Base-by-base conservation (phyloP, 1,140 invertebrate genomes). In the Telenomus remus region DNA sequence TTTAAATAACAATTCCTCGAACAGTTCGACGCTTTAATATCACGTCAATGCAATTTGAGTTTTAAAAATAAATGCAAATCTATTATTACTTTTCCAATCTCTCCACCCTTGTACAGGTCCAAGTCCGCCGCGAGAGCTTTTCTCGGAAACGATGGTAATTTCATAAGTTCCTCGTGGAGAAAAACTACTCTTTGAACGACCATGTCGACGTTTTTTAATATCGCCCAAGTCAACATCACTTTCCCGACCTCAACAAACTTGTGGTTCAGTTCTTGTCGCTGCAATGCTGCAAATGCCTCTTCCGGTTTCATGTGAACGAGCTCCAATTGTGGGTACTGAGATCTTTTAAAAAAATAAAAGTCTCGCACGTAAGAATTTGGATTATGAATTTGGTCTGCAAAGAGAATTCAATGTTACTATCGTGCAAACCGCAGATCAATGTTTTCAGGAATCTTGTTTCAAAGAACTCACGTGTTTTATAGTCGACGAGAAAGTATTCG, bases 201-300 rank as follows among this genome's bases (percentile, higher is more conserved):
- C 94, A 96, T 96, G 77, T 96, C 94, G 15, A 96, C 94, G 81
- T 96, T 96, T 81, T 96, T 96, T 33, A 96, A 89, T 76, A 96
- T 96, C 0, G 95, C 95, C 95, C 95, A 96, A 0, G 94, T 96
- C 1, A 96, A 85, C 51, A 95, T 89, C 0, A 96, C 94, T 89
- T 99, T 99, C 12, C 98, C 98, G 63, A 97, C 96, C 89, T 99
- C 98, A 0, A 98, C 93, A 83, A 99, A 98, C 83, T 99, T 99
- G 77, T 97, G 93, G 44, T 94, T 91, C 39, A 99, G 90, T 79
- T 98, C 96, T 84, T 98, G 96, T 78, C 93, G 92, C 84, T 99
- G 97, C 10, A 99, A 85, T 8, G 96, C 96, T 80, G 95, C 92
- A 80, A 96, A 96, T 0, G 98, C 98, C 72, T 96, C 93, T 27